Conservation (phyloP, 1,140 invertebrate genomes). For the Phymastichus coffea region DNA sequence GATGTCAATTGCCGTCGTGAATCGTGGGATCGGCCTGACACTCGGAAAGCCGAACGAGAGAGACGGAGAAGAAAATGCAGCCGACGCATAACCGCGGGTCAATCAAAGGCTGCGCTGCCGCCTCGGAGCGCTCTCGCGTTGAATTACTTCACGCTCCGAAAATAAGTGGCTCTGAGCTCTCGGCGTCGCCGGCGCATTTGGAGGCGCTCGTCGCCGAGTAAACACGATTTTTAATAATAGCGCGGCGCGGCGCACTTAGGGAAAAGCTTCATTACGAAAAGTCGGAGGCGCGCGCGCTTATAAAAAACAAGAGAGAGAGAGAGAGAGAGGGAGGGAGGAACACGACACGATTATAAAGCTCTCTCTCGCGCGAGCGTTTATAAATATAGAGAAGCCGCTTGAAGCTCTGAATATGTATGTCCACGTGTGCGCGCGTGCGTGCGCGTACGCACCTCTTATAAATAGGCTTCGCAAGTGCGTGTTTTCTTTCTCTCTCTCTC, state of each 20-base stretch:
- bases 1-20: too few relatives aligned
- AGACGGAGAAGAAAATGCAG: not conserved
- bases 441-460: not conserved
- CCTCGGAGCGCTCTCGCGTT: not conserved
- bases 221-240: conserved; percentile 24
- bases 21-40: too few relatives aligned
- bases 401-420: conserved; percentile 10
- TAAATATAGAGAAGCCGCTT: conserved; percentile 25
- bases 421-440: conserved; percentile 4
- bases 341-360: too few relatives aligned
- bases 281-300: not conserved
- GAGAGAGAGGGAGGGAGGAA: not conserved
- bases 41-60: conserved; percentile 22
- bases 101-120: too few relatives aligned
- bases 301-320: not conserved
- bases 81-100: conserved; percentile 1
- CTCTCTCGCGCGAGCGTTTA: conserved; percentile 17
- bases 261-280: not conserved
- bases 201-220: not conserved
- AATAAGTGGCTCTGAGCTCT: conserved; percentile 5
- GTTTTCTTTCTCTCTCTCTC: too few relatives aligned
- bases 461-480: too few relatives aligned
- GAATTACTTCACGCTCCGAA: conserved; percentile 26
- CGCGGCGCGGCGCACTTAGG: not conserved
- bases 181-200: too few relatives aligned